Evolutionary conservation across 2,888 invertebrate species (phyloP).

Genomic region (Tanypteryx hageni): DNA sequence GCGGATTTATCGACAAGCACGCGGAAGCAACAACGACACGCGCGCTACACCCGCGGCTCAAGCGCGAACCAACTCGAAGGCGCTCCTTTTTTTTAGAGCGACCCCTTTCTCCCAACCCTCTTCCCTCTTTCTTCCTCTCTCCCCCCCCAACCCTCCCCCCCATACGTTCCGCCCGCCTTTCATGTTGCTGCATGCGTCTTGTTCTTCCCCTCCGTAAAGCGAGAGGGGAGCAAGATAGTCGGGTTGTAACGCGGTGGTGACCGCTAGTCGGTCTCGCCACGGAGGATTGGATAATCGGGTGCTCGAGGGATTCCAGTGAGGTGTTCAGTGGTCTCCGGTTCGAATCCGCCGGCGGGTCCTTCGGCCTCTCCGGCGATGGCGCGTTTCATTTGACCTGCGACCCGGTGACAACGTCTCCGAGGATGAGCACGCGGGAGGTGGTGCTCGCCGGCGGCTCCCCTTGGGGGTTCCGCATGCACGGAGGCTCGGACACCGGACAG

Average conservation of each 20-base stretch:
- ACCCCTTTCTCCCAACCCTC: not conserved
- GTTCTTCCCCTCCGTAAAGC: conserved; percentile 14
- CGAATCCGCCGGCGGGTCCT: not conserved
- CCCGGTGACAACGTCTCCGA: not conserved
- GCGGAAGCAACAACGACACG: too few species aligned
- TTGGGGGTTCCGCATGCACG: conserved; percentile 94
- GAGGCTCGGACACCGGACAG: conserved; percentile 87
- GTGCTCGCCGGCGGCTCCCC: conserved; percentile 89
- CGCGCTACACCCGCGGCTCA: too few species aligned
- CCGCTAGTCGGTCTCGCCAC: conserved; percentile 18
- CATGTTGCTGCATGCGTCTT: conserved; percentile 26
- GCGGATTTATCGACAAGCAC: too few species aligned
- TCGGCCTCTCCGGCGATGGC: not conserved
- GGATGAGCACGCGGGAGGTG: conserved; percentile 85
- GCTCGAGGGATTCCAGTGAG: not conserved
- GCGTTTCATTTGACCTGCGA: not conserved
- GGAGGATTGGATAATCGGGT: not conserved
- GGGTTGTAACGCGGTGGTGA: conserved; percentile 44
- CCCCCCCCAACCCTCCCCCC: not conserved
- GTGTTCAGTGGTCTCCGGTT: not conserved
- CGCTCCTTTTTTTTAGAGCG: not conserved
- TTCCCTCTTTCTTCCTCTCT: not conserved
- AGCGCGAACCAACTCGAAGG: too few species aligned
- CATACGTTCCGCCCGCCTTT: conserved; percentile 18
- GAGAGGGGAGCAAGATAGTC: conserved; percentile 36